Base-by-base conservation (phyloP, 2,888 invertebrate species). In the Steinernema carpocapsae region DNA sequence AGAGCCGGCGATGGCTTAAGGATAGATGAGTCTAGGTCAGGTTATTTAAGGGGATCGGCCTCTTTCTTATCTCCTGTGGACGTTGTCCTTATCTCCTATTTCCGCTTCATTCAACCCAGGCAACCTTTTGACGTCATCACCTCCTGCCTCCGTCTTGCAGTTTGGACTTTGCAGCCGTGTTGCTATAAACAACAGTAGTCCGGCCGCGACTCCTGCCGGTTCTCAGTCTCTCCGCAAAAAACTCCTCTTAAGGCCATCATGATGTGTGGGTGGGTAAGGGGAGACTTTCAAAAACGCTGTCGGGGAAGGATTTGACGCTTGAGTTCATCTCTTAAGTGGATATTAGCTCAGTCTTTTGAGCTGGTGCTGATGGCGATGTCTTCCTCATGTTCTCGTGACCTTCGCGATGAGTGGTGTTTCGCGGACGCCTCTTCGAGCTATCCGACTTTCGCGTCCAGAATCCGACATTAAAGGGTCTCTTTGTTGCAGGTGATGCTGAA, bases 11-110 rank as follows among this genome's bases (percentile, higher is more conserved):
- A 6, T 26, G 14, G 14, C 22, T 12, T 4, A 4, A 26, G 56
- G 26, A 56, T 56, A 56, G 22, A 56, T 17, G 56, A 32, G 64
- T 64, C 64, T 64, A 64, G 64, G 64, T 32, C 32, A 64, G 64
- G 64, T 64, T 64, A 64, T 37, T 64, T 37, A 29, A 17, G 64
- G n/a, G 32, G 32, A 12, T 26, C 26, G 26, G 32, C 32, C 32
- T 17, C 17, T 17, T 64, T 17, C 52, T 64, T 64, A 37, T 64
- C 64, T 64, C 32, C 17, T 29, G 17, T 32, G 32, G 37, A 7
- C 14, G 64, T 17, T 64, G 4, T 48, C 48, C 19, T 48, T 19
- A n/a, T 32, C 56, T 56, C 24, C 22, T 12, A 12, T 12, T 52
- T 52, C 52, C 52, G 52, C 24, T 52, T 52, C 10, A 52, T 52